Evolutionary conservation across 1,140 invertebrate genomes (phyloP).

Genomic region (Manduca sexta): DNA sequence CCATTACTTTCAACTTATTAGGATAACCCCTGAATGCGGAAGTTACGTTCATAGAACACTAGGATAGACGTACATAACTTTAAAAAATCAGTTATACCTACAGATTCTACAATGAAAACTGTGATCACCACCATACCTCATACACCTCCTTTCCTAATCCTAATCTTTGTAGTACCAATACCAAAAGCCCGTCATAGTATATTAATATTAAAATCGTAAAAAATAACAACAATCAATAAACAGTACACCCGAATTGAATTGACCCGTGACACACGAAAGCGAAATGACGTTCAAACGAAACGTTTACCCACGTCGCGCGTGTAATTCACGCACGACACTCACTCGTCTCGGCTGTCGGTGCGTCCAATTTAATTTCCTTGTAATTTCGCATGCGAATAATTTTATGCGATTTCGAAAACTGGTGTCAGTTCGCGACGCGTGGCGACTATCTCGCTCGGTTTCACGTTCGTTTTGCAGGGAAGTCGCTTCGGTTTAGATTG

Average conservation of each 20-base stretch:
- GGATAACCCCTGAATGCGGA: too few species aligned
- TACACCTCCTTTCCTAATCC: too few species aligned
- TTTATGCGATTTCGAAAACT: slow-evolving; percentile 36
- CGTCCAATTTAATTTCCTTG: slow-evolving; percentile 33
- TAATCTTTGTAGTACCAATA: too few species aligned
- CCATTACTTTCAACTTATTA: too few species aligned
- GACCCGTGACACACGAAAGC: not conserved
- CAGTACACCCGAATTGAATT: too few species aligned
- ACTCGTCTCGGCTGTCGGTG: slow-evolving; percentile 9
- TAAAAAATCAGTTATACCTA: too few species aligned
- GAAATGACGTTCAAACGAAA: not conserved
- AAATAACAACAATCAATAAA: not conserved
- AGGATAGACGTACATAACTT: too few species aligned
- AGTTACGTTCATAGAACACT: too few species aligned
- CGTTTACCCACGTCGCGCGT: slow-evolving; percentile 19
- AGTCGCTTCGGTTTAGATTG: slow-evolving; percentile 3
- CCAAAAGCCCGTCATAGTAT: too few species aligned
- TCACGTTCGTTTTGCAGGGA: slow-evolving; percentile 14
- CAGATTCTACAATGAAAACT: too few species aligned
- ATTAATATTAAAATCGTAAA: too few species aligned
- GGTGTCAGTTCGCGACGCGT: slow-evolving; percentile 10
- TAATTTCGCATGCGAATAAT: slow-evolving; percentile 35
- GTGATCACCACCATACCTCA: too few species aligned
- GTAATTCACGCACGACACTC: slow-evolving; percentile 17
- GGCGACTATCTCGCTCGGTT: slow-evolving; percentile 15